phyloP scores from a whole-genome alignment of 1,140 invertebrate species.

The Sminthurides bifidus region DNA sequence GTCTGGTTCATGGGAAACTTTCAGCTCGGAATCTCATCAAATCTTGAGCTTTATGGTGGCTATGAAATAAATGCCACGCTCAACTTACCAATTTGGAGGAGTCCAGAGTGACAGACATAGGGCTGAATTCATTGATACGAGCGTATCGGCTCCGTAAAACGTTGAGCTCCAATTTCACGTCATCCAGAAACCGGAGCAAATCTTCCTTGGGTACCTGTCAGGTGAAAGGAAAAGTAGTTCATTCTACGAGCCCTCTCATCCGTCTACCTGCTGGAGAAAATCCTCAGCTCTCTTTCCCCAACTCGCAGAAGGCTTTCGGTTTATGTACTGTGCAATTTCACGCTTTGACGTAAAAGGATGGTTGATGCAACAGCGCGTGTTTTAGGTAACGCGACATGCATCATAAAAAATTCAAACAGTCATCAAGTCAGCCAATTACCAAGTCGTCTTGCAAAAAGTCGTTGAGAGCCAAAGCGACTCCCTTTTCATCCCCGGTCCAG shows the following conservation, averaged over 20 bases:
- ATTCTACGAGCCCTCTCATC: no score
- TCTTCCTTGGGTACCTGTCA: slow-evolving; percentile 40
- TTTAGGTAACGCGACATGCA: background rate
- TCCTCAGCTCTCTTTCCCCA: background rate
- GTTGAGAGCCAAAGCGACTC: slow-evolving; percentile 56
- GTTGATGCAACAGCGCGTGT: background rate
- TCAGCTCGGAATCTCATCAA: background rate
- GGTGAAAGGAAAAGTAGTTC: slow-evolving; percentile 1
- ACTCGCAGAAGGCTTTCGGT: background rate
- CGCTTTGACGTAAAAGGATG: background rate
- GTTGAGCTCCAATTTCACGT: slow-evolving; percentile 56
- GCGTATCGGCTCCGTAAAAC: slow-evolving; percentile 50
- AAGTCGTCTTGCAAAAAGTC: slow-evolving; percentile 57
- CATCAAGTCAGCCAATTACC: slow-evolving; percentile 40
- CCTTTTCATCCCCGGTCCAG: slow-evolving; percentile 62
- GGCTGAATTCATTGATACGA: slow-evolving; percentile 28
- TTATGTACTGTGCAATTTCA: background rate
- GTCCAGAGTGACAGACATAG: background rate
- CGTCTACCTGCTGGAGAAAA: no score
- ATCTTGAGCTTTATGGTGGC: background rate
- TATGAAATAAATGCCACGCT: background rate
- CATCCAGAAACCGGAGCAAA: slow-evolving; percentile 56
- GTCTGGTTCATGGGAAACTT: background rate
- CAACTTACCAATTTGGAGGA: background rate
- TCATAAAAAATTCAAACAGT: background rate